Evolutionary conservation across 2,113 vertebrate species (phyloP), one percentile per base, ranked within the genome.

Genomic region (Prinia subflava): DNA sequence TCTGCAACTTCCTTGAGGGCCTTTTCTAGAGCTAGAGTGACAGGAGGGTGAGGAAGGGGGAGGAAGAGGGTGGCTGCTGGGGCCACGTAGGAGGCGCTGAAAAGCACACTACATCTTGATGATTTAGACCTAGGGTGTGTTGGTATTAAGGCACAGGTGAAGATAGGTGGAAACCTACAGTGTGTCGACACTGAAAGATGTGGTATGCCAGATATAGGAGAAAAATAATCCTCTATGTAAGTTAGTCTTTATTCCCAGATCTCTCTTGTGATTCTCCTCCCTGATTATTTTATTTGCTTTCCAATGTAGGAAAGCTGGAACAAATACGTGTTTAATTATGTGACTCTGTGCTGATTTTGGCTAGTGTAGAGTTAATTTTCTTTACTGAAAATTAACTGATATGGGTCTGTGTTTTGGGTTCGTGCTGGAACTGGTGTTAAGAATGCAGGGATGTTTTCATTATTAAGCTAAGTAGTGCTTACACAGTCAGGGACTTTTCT

Each of bases 11-110:
- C 15, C 33, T 25, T 39, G 18, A 31, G 16, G 20, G 16, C 25
- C 6, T 12, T 75, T 78, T 71, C 30, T 25, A 67, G 44, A 50
- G 15, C 10, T 12, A 20, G 25, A 74, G 11, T 69, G 37, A 74
- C 10, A 13, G 13, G 28, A 41, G 8, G 7, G 7, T 52, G 15
- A 73, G 24, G 53, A 70, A 21, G 0, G 1, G 2, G 22, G 4
- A 80, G 11, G 10, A n/a, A 23, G 37, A 9, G 16, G 13, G 18
- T 59, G 33, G 13, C 8, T 69, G 2, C 25, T 60, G 7, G 17
- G 19, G 10, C 20, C 19, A n/a, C 16, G 14, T 37, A 3, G 13
- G 46, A 70, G 20, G 5, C n/a, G 6, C 13, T 19, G 41, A 41
- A 73, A 52, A 69, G 3, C 8, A 21, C 17, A 50, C 7, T n/a